phyloP scores from a whole-genome alignment of 2,888 invertebrate genomes.

The Drosophila birchii region DNA sequence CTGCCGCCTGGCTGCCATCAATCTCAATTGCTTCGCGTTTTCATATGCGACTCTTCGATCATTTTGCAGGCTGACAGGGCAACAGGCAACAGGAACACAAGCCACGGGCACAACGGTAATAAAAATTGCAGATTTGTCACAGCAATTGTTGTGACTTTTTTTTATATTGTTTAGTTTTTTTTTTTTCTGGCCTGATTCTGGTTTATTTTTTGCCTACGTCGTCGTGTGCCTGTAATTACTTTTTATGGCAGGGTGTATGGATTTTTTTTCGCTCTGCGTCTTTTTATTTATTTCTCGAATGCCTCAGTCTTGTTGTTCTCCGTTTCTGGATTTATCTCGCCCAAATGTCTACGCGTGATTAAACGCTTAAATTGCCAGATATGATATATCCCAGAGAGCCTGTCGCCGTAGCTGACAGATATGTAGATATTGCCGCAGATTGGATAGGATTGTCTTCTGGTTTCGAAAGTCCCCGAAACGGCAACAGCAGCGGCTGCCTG shows the following conservation, averaged over 20 bases:
- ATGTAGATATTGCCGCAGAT: slow-evolving; percentile 16
- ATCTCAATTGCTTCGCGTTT: slow-evolving; percentile 80
- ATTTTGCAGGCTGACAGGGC: slow-evolving; percentile 70
- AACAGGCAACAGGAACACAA: slow-evolving; percentile 47
- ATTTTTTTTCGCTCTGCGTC: slow-evolving; percentile 6
- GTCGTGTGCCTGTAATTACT: slow-evolving; percentile 72
- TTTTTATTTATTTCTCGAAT: slow-evolving; percentile 33
- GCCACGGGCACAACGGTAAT: slow-evolving; percentile 54
- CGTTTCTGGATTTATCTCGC: slow-evolving; percentile 62
- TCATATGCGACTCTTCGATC: slow-evolving; percentile 79
- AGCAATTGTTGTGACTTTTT: slow-evolving; percentile 61
- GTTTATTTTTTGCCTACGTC: slow-evolving; percentile 53
- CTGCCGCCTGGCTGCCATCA: slow-evolving; percentile 63
- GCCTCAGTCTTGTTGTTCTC: slow-evolving; percentile 18
- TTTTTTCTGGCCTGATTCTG: slow-evolving; percentile 62
- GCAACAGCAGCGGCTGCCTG: slow-evolving; percentile 47
- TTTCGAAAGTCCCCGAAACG: slow-evolving; percentile 27
- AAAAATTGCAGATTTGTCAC: slow-evolving; percentile 79
- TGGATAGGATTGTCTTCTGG: slow-evolving; percentile 45
- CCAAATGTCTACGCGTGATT: slow-evolving; percentile 76
- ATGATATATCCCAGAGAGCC: slow-evolving; percentile 62
- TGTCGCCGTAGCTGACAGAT: slow-evolving; percentile 49
- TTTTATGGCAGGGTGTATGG: slow-evolving; percentile 57
- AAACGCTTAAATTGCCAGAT: slow-evolving; percentile 76
- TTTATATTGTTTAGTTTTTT: slow-evolving; percentile 1